Conservation (phyloP, 92 coral and sea anemone species). For the Phenganax subtilis region DNA sequence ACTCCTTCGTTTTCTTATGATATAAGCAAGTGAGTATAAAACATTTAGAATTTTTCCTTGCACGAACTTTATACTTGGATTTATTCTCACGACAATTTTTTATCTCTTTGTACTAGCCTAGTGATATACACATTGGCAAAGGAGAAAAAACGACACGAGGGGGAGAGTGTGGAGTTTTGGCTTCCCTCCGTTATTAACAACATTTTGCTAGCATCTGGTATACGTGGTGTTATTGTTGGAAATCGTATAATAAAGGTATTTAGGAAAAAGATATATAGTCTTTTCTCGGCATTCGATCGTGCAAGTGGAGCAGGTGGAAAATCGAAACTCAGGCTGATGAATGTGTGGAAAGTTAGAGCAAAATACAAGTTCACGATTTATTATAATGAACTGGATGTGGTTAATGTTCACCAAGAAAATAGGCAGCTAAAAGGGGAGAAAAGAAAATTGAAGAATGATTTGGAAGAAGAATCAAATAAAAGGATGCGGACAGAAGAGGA, state of each 20-base stretch:
- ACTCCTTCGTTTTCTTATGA: background rate
- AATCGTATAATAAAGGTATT: background rate
- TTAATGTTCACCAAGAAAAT: conserved; percentile 15
- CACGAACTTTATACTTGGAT: background rate
- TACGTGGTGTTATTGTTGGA: conserved; percentile 30
- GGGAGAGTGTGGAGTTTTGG: conserved; percentile 27
- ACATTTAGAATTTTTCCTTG: background rate
- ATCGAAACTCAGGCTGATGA: background rate
- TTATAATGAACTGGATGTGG: conserved; percentile 21
- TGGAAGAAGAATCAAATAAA: conserved; percentile 28
- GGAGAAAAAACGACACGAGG: conserved; percentile 21
- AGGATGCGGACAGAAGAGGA: conserved; percentile 22
- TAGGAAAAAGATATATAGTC: conserved; percentile 3
- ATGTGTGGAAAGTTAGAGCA: no score
- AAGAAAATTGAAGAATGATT: conserved; percentile 23
- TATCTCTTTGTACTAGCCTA: conserved; percentile 4
- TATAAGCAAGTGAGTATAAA: conserved; percentile 5
- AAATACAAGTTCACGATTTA: conserved; percentile 13
- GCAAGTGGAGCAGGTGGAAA: background rate
- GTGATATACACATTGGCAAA: conserved; percentile 17
- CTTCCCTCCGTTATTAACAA: conserved; percentile 10
- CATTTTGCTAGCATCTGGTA: conserved; percentile 16
- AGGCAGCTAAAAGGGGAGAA: conserved; percentile 9
- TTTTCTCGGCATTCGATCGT: background rate
- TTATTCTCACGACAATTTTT: conserved; percentile 1